A percentile compares a stretch with the other conserved stretches of the same genome.
phyloP scores from a whole-genome alignment of 2,888 invertebrate species.

The Unio delphinus region DNA sequence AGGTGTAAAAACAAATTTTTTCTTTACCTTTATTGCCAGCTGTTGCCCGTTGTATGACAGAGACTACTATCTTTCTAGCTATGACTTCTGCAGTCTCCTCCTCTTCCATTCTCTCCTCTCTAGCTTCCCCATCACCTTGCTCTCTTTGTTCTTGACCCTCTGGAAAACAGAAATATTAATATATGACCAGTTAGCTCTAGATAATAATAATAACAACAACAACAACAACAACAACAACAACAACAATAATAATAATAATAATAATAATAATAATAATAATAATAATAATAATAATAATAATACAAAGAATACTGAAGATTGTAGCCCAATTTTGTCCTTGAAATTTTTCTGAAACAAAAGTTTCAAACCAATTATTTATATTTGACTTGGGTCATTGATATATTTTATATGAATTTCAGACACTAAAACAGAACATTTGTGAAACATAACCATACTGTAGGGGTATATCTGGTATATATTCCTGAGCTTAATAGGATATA shows the following conservation, averaged over 20 bases:
- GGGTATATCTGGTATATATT: too few relatives aligned
- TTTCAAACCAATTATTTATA: too few relatives aligned
- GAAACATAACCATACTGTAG: too few relatives aligned
- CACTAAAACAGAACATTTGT: too few relatives aligned
- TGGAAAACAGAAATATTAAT: slow-evolving; percentile 24
- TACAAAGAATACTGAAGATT: neutral
- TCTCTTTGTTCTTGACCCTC: slow-evolving; percentile 51
- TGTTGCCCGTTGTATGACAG: slow-evolving; percentile 39
- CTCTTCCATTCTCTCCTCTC: slow-evolving; percentile 11
- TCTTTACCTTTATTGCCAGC: slow-evolving; percentile 16
- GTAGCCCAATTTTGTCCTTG: too few relatives aligned
- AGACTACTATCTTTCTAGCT: slow-evolving; percentile 37
- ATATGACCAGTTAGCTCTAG: slow-evolving; percentile 1
- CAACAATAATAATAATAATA: neutral
- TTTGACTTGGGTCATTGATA: too few relatives aligned
- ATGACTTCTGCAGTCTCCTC: slow-evolving; percentile 36
- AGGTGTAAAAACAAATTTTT: too few relatives aligned
- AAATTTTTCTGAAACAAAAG: too few relatives aligned
- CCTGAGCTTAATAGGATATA: too few relatives aligned
- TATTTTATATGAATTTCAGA: too few relatives aligned
- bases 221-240: neutral
- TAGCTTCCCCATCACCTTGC: slow-evolving; percentile 40
- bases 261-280: neutral
- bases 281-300: neutral
- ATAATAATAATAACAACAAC: slow-evolving; percentile 1